Percentiles rank a stretch among this genome's conserved stretches.
Conservation (phyloP, 1,140 invertebrate species). For the Tetraneura akinire region DNA sequence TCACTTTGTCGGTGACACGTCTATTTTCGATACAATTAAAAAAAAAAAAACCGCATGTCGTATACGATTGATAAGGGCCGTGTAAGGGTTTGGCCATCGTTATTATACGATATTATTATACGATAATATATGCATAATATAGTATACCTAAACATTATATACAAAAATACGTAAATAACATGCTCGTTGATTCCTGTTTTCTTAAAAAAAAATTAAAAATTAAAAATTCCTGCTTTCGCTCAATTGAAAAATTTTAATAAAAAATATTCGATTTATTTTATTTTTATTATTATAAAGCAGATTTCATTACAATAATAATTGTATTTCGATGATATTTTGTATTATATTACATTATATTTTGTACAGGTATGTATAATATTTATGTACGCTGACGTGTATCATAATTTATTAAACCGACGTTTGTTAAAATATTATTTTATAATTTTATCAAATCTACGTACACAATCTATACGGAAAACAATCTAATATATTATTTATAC, state of each 20-base stretch:
- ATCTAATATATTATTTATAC: neutral
- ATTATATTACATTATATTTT: too few relatives aligned
- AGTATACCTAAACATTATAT: neutral
- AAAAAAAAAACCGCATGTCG: constrained; percentile 1
- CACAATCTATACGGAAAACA: too few relatives aligned
- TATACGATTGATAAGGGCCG: neutral
- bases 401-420: neutral
- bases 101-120: constrained; percentile 8
- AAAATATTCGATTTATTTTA: neutral
- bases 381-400: neutral
- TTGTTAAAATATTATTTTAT: constrained; percentile 10
- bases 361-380: neutral
- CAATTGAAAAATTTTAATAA: neutral
- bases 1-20: constrained; percentile 34
- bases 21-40: constrained; percentile 51
- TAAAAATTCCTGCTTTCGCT: too few relatives aligned
- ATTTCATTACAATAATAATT: neutral
- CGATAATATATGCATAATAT: constrained; percentile 4
- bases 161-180: neutral
- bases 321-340: neutral
- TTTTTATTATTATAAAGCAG: neutral
- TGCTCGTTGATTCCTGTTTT: neutral
- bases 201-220: too few relatives aligned
- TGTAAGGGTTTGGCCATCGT: neutral
- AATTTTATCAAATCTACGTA: too few relatives aligned